Base-by-base conservation (phyloP, 2,888 invertebrate genomes). In the Hypolimnas misippus region DNA sequence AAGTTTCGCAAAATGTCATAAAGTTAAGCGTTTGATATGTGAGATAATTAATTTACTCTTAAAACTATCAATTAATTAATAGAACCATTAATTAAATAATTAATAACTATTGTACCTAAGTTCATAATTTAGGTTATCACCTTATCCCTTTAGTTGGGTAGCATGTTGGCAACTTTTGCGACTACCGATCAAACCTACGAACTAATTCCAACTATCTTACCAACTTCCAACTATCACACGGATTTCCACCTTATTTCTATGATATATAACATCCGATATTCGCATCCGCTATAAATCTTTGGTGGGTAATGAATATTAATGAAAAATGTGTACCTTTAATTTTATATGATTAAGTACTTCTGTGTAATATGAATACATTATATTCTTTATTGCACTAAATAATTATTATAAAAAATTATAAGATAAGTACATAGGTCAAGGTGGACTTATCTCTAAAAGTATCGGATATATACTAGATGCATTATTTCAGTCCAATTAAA, bases 151-250 rank as follows among this genome's bases (percentile, higher is more conserved):
- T 69, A 72, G 70, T 74, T 75, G 65, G 70, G 72, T 72, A 76
- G 72, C 74, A 76, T 76, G 78, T 68, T 67, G 68, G 62, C 68
- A 65, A 71, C 67, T 74, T 80, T 73, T 66, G 72, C 73, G 70
- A 76, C 75, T 75, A 74, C 76, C 75, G 75, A 78, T 77, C 75
- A 77, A 78, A 76, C 74, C 72, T 65, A 72, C 71, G 56, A 73
- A 77, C 73, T 77, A 74, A 73, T 73, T 71, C 70, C 64, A 76
- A 75, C 69, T 71, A 70, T 66, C 68, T 69, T 65, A 57, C 66
- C 62, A 66, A 68, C 59, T 69, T 62, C 54, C 63, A 59, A 67
- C 57, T 63, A 61, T 54, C 60, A 56, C 35, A 64, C 63, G 67
- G 65, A 64, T 70, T 59, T 68, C 66, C 58, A 57, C 65, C 62